Evolutionary conservation across 1,140 invertebrate species (phyloP), one percentile per base, ranked within the genome.

Genomic region (Neodiprion fabricii): DNA sequence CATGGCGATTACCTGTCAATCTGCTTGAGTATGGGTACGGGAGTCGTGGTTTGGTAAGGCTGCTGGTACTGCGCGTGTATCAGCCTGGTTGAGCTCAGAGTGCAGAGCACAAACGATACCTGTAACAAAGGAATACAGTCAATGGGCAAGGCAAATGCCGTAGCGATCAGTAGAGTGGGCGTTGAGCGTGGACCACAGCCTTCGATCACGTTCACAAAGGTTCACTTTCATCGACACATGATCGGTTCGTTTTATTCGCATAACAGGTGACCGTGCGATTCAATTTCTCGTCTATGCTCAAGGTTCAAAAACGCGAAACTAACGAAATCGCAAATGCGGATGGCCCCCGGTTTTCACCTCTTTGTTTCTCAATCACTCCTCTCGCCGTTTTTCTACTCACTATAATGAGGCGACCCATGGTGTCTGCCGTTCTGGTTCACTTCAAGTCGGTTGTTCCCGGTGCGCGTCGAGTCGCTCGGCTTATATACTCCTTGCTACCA

Each of bases 11-110:
- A 86, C 87, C 86, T 94, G 89, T 96, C 95, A 76, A 96, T 95
- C 87, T 96, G 95, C 84, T 95, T 95, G 68, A 96, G 90, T 84
- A 96, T 96, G 71, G 95, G 90, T 68, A 95, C 92, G 1, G 94
- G 94, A 8, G 94, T 92, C 50, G 92, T 89, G 77, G 85, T 87
- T 40, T 88, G 85, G 74, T 83, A 83, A 23, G 72, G 80, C 73
- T 76, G 73, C 73, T 86, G 79, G 77, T 84, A 82, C 72, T 87
- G 86, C 49, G 80, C 82, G 75, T 12, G n/a, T 61, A 83, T 68
- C 70, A 80, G 79, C 70, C 78, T 76, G 71, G 81, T 80, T 69
- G 79, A 85, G 61, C 78, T 70, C 17, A 83, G 72, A 77, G 79
- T 84, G 50, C 78, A 71, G 12, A 83, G 71, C 72, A 86, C 71